phyloP scores from a whole-genome alignment of 2,113 vertebrate species.

The Chaetops frenatus region DNA sequence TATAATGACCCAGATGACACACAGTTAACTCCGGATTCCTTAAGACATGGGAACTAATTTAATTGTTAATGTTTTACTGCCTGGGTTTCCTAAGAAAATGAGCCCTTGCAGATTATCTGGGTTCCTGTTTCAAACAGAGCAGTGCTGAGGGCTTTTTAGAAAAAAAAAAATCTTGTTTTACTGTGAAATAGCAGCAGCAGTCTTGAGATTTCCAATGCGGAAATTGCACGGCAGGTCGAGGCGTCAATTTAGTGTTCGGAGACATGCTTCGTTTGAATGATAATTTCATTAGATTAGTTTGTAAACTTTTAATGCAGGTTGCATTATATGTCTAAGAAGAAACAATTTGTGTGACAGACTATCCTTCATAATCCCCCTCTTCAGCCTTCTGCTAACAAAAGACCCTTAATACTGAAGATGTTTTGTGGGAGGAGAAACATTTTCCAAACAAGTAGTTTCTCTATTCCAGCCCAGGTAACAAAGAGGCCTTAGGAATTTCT shows the following conservation, averaged over 20 bases:
- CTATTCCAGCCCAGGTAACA: conserved; percentile 79
- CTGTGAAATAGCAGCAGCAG: not conserved
- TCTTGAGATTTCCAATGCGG: not conserved
- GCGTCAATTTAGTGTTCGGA: conserved; percentile 61
- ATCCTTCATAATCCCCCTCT: conserved; percentile 78
- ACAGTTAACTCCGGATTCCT: not conserved
- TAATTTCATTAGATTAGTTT: conserved; percentile 76
- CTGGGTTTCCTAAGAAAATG: conserved; percentile 10
- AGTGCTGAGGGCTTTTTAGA: not conserved
- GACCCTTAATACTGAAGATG: conserved; percentile 78
- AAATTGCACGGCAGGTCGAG: not conserved
- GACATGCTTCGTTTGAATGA: conserved; percentile 66
- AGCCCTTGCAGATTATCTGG: not conserved
- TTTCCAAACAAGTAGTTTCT: conserved; percentile 78
- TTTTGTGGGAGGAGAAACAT: conserved; percentile 80
- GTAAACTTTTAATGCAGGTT: conserved; percentile 69
- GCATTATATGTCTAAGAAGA: conserved; percentile 71
- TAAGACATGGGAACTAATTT: not conserved
- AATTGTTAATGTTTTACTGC: not conserved
- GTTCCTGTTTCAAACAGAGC: not conserved
- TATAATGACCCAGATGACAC: not conserved
- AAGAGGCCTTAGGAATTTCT: conserved; percentile 75
- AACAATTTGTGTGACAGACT: conserved; percentile 76
- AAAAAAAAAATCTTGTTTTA: not conserved
- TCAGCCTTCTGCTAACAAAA: conserved; percentile 77